Evolutionary conservation across 2,797 vertebrate genomes (phyloP), one percentile per base, ranked within the genome.

Genomic region (Acanthopagrus latus): DNA sequence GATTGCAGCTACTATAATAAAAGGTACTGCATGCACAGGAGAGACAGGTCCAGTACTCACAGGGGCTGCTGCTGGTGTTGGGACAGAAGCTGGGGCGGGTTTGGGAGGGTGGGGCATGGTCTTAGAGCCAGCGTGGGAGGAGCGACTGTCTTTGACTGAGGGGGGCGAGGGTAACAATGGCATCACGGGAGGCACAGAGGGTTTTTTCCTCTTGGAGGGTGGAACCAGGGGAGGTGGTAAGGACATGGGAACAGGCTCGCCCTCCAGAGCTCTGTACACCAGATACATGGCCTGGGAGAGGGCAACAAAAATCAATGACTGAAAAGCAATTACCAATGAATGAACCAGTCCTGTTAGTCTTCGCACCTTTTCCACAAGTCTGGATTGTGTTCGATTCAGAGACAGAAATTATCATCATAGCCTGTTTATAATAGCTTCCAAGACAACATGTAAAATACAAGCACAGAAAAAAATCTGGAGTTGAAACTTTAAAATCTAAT

Each of bases 241-340:
- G 82, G 96, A 96, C 96, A 99, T 97, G 92, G 98, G 98, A 90
- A 99, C 98, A 63, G 96, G 93, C 88, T 99, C 98, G 33, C 98
- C 98, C 91, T 99, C 98, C 93, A 99, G 93, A 60, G 98, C 98
- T 84, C 97, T 96, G 93, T 99, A 99, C 47, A 99, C 98, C 95
- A 99, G 95, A 96, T 96, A 98, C 98, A 99, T 99, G 78, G 98
- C 98, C 98, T 99, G 84, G 20, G 63, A 86, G 74, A 85, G 47
- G 51, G 76, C 25, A 74, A 64, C 50, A 86, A 38, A 29, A 82
- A 70, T 62, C 71, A 77, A 72, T 83, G 50, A 77, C 25, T 25
- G 83, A 79, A 33, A 67, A 5, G 46, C 44, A 64, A 60, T 86
- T 72, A 89, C 67, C 86, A 55, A 58, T 38, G 48, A 55, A 58